Conservation (phyloP, 2,888 invertebrate genomes). For the Balanococcus diminutus region DNA sequence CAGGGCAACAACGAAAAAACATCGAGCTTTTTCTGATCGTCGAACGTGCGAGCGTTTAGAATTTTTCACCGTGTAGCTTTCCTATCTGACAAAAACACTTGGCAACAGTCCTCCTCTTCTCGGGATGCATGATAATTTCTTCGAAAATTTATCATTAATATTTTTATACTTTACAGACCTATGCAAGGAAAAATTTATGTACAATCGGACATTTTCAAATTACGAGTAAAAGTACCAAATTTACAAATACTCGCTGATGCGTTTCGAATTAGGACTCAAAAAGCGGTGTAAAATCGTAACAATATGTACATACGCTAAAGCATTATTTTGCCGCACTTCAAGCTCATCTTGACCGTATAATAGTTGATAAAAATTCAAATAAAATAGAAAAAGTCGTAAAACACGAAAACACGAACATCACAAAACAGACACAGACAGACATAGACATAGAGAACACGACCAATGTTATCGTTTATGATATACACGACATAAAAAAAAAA, state of each 20-base stretch:
- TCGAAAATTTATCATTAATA: constrained; percentile 51
- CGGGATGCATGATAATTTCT: constrained; percentile 46
- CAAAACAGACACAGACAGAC: background rate
- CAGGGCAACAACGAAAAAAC: background rate
- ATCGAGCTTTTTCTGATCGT: background rate
- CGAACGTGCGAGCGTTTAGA: background rate
- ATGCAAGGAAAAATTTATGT: constrained; percentile 4
- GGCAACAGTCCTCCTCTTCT: constrained; percentile 50
- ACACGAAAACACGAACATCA: background rate
- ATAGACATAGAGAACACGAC: background rate
- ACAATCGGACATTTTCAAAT: background rate
- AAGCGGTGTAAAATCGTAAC: background rate
- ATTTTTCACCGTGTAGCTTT: constrained; percentile 13
- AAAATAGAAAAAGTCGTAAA: background rate
- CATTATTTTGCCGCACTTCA: background rate
- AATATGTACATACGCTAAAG: background rate
- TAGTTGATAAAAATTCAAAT: background rate
- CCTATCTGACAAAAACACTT: constrained; percentile 33
- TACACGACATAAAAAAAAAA: background rate
- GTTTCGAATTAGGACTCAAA: background rate
- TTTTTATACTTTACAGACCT: constrained; percentile 28
- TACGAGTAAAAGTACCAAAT: too few species aligned
- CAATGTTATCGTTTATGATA: too few species aligned
- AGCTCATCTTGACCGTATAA: background rate
- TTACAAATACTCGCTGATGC: background rate